Evolutionary conservation across 2,113 vertebrate species (phyloP).

Genomic region (Indicator indicator): DNA sequence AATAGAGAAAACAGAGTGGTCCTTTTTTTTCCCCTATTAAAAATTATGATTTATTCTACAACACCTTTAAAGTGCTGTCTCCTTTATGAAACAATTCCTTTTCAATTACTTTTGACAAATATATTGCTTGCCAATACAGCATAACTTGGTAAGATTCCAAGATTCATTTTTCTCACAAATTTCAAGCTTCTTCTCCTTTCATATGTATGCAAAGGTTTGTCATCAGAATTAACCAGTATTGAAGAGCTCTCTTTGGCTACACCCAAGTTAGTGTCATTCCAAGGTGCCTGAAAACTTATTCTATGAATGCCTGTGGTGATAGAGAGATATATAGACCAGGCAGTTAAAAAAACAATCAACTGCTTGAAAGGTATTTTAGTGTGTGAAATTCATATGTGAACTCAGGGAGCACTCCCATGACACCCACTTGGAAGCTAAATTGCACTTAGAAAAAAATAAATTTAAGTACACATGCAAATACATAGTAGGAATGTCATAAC

Average conservation of each 20-base stretch:
- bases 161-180: not conserved
- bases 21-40: slow-evolving; percentile 16
- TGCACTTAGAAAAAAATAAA: not conserved
- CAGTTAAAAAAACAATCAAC: not conserved
- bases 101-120: not conserved
- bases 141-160: not conserved
- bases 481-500: not conserved
- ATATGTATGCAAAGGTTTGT: not conserved
- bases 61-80: not conserved
- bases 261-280: not conserved
- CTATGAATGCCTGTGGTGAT: not conserved
- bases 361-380: not conserved
- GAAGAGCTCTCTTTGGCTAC: not conserved
- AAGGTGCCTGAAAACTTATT: not conserved
- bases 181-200: not conserved
- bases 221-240: not conserved
- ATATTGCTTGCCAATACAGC: not conserved
- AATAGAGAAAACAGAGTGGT: slow-evolving; percentile 56
- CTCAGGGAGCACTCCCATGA: not conserved
- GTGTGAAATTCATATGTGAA: not conserved
- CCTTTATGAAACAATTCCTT: slow-evolving; percentile 11
- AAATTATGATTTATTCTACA: slow-evolving; percentile 60
- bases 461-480: not conserved
- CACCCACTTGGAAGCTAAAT: not conserved
- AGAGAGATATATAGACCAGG: not conserved